Percentiles rank a stretch among this genome's conserved stretches.
phyloP scores from a whole-genome alignment of 53 echinoderm and acorn worm species.

The Stichopus horrens region DNA sequence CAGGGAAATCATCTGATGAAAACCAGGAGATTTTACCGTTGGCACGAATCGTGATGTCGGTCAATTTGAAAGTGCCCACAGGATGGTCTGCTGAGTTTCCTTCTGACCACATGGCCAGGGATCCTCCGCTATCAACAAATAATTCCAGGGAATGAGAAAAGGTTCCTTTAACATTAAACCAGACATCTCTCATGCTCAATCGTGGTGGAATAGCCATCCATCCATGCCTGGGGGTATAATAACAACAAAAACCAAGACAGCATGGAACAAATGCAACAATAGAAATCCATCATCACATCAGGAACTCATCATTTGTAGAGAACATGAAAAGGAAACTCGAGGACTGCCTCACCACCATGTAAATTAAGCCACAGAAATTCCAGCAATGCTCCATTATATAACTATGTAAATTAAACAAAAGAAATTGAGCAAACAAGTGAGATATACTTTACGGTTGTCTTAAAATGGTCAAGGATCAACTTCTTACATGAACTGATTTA shows the following conservation, averaged over 20 bases:
- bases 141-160: conserved; percentile 64
- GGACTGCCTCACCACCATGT: too few species aligned
- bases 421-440: too few species aligned
- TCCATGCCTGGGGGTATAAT: conserved; percentile 61
- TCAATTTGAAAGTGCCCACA: conserved; percentile 61
- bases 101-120: conserved; percentile 79
- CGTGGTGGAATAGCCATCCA: conserved; percentile 69
- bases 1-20: conserved; percentile 62
- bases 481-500: neutral
- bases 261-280: neutral
- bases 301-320: too few species aligned
- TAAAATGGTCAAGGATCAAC: too few species aligned
- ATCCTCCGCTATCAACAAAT: conserved; percentile 79
- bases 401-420: too few species aligned
- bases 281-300: too few species aligned
- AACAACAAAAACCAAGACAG: neutral
- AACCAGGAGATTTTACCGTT: conserved; percentile 72
- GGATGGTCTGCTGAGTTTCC: conserved; percentile 69
- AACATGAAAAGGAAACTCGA: too few species aligned
- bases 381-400: too few species aligned
- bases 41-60: conserved; percentile 81
- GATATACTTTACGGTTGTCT: too few species aligned
- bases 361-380: too few species aligned
- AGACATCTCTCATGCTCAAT: conserved; percentile 79
- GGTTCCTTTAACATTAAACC: conserved; percentile 88